A percentile compares a stretch with the other conserved stretches of the same genome.
These are phyloP conservation scores for Callocephalon fimbriatum DNA, from an alignment of 2,113 vertebrate genomes.

Conservation along the genomic window DNA sequence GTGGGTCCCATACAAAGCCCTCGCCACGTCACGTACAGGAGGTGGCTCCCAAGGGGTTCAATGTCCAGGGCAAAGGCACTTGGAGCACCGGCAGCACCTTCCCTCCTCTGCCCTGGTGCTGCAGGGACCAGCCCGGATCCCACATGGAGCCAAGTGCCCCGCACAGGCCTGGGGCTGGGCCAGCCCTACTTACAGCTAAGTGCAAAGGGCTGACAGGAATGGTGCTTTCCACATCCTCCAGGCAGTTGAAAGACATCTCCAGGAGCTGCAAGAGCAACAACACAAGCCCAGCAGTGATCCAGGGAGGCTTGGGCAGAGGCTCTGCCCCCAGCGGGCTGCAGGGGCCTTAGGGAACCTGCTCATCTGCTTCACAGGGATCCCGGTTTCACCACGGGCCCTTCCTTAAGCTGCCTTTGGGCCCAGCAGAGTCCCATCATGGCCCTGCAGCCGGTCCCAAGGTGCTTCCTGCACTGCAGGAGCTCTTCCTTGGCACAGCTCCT, in stretches of 20 bases:
- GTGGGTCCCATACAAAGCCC: background rate
- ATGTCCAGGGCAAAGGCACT: background rate
- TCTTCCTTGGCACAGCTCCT: background rate
- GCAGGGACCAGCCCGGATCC: background rate
- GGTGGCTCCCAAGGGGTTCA: background rate
- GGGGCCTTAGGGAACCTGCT: background rate
- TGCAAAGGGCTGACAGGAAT: conserved; percentile 96
- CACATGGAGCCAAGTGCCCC: background rate
- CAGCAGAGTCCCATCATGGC: background rate
- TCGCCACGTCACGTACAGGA: rapidly evolving
- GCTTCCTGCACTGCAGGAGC: background rate
- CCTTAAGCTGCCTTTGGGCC: background rate
- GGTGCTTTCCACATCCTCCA: conserved; percentile 93
- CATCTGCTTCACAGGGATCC: background rate
- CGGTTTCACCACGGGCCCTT: background rate
- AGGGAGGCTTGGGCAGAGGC: background rate
- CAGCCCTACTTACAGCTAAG: conserved; percentile 89
- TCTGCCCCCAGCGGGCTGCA: background rate
- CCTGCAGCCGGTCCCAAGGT: background rate
- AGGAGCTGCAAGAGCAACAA: conserved; percentile 82
- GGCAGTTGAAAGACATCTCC: conserved; percentile 97
- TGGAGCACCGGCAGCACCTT: rapidly evolving
- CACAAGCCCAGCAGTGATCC: rapidly evolving
- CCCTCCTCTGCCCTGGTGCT: background rate
- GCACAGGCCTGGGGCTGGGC: background rate